phyloP scores from a whole-genome alignment of 2,113 vertebrate species.

The Zosterops pallidus region DNA sequence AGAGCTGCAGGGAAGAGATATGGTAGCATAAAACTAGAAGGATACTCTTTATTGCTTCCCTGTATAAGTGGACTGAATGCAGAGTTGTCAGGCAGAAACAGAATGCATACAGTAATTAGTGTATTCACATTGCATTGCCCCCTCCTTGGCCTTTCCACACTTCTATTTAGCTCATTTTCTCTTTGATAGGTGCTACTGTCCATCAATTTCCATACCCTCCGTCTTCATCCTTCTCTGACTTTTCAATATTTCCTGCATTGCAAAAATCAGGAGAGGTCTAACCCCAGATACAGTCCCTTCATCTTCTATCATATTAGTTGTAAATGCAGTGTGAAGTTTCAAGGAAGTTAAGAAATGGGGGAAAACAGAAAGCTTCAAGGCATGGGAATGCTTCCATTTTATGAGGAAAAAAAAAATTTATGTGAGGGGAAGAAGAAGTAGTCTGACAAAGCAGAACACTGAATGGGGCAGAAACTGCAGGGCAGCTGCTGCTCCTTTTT shows the following conservation, averaged over 20 bases:
- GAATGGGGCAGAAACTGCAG: not conserved
- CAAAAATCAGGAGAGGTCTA: not conserved
- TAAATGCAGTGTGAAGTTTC: not conserved
- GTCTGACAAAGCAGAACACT: not conserved
- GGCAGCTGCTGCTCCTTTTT: not conserved
- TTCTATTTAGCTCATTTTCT: not conserved
- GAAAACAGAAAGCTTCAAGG: not conserved
- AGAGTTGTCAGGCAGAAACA: not conserved
- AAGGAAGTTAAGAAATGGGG: not conserved
- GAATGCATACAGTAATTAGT: not conserved
- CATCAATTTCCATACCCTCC: not conserved
- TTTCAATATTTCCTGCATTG: not conserved
- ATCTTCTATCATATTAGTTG: not conserved
- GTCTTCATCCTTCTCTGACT: not conserved
- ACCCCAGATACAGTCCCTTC: not conserved
- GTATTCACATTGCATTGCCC: not conserved
- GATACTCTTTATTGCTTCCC: not conserved
- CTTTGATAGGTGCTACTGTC: not conserved
- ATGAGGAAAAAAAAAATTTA: fast-evolving
- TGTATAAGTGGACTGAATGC: fast-evolving
- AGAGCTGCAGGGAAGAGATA: not conserved
- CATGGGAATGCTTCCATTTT: not conserved
- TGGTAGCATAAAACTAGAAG: not conserved
- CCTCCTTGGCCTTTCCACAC: not conserved
- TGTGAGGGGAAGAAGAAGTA: not conserved